These are phyloP conservation scores for Ischnus inquisitorius DNA, from an alignment of 2,888 invertebrate genomes.

Conservation along the genomic window DNA sequence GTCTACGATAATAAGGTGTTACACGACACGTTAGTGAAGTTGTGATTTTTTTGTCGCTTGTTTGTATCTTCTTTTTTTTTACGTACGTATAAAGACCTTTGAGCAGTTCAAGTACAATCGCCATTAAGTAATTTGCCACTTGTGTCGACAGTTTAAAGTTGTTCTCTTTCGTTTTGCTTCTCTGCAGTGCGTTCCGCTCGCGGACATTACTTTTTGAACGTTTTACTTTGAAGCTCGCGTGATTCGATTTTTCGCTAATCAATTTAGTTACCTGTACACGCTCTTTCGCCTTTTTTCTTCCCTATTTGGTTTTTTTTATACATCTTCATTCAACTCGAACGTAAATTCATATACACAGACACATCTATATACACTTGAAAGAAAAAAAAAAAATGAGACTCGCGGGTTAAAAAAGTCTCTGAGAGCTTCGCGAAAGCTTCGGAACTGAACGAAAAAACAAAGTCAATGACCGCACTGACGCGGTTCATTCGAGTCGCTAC, in stretches of 20 bases:
- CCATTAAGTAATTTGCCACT: slow-evolving; percentile 67
- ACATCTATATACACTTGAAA: slow-evolving; percentile 68
- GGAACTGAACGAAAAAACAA: slow-evolving; percentile 9
- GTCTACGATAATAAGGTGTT: slow-evolving; percentile 65
- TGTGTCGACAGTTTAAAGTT: slow-evolving; percentile 41
- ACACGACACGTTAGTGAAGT: slow-evolving; percentile 50
- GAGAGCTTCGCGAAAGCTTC: slow-evolving; percentile 20
- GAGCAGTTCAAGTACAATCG: slow-evolving; percentile 70
- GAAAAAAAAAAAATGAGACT: slow-evolving; percentile 28
- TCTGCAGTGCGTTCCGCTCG: slow-evolving; percentile 22
- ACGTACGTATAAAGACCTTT: slow-evolving; percentile 65
- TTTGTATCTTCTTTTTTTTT: slow-evolving; percentile 29
- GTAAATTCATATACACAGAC: slow-evolving; percentile 67
- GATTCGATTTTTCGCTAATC: slow-evolving; percentile 49
- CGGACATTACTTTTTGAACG: slow-evolving; percentile 52
- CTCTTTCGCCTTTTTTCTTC: slow-evolving; percentile 36
- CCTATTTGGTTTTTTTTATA: slow-evolving; percentile 51
- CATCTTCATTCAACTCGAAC: slow-evolving; percentile 62
- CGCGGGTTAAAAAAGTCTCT: slow-evolving; percentile 26
- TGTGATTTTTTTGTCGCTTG: slow-evolving; percentile 29
- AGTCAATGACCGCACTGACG: too few relatives aligned
- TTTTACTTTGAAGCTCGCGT: slow-evolving; percentile 44
- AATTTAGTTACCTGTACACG: slow-evolving; percentile 59
- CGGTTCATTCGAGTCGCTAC: slow-evolving; percentile 41
- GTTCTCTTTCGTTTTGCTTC: slow-evolving; percentile 9